Evolutionary conservation across 2,797 vertebrate genomes (phyloP), one percentile per base, ranked within the genome.

Genomic region (Lerista edwardsae): DNA sequence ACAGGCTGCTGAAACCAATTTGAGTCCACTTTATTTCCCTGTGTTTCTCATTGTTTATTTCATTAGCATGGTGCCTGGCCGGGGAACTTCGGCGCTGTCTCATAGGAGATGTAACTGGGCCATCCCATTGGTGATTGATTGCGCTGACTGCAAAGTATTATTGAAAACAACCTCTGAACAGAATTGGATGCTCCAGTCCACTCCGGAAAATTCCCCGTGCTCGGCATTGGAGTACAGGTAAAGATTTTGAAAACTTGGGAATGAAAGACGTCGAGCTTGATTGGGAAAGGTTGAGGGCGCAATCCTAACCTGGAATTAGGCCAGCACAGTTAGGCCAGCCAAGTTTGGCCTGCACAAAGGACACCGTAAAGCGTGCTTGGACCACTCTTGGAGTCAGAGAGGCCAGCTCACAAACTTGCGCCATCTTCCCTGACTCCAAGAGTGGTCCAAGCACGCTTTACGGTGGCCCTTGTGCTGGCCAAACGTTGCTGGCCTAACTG

Each of bases 21-120:
- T 83, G 39, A 23, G 15, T 84, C 91, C 77, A 82, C 11, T 14
- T 75, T n/a, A 25, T 10, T 82, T 88, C 71, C 41, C 55, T 69
- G 2, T 78, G 17, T 74, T 92, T 88, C 62, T 90, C 39, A 57
- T 68, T 86, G 87, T 83, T 85, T 80, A 83, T 84, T 91, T 89
- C 51, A 15, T 90, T 90, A 87, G 29, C 17, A 11, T 84, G 3
- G 12, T 78, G 75, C 19, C 39, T 59, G 19, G 11, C 34, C 25
- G 2, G 75, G 51, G 68, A 25, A 34, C 0, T 84, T 23, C 25
- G 79, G 0, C 77, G 81, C 76, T 79, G 1, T 7, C 75, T 87
- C 55, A 64, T 3, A 44, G 2, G 29, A 82, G 34, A 77, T 85
- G 62, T 75, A 80, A 69, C 4, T 23, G 15, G 2, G 80, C 21